Evolutionary conservation across 2,797 vertebrate species (phyloP).

Genomic region (Coranthus polyacanthus): DNA sequence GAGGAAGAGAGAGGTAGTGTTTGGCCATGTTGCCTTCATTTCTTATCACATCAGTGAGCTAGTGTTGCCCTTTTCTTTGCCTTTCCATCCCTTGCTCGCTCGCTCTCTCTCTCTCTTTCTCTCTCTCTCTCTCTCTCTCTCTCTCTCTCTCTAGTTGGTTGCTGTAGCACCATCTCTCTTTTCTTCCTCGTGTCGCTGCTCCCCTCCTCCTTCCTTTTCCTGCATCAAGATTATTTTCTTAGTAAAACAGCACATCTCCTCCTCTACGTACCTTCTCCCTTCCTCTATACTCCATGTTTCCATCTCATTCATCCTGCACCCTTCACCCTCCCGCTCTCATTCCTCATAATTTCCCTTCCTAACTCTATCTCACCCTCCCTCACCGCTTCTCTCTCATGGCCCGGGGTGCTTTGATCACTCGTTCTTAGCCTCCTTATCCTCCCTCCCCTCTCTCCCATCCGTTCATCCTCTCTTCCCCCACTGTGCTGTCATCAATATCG

Average conservation of each 20-base stretch:
- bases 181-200: not conserved
- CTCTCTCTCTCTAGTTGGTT: conserved; percentile 32
- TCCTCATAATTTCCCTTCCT: conserved; percentile 20
- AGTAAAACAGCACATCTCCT: conserved; percentile 36
- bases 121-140: no score
- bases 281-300: conserved; percentile 10
- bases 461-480: conserved; percentile 70
- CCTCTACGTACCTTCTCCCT: conserved; percentile 9
- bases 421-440: conserved; percentile 74
- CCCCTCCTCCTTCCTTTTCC: conserved; percentile 17
- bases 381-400: conserved; percentile 57
- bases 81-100: conserved; percentile 14
- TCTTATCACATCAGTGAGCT: conserved; percentile 70
- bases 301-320: conserved; percentile 28
- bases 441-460: conserved; percentile 60
- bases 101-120: no score
- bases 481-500: conserved; percentile 81
- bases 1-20: conserved; percentile 30
- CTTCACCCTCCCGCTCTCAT: conserved; percentile 16
- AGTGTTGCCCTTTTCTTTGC: conserved; percentile 62
- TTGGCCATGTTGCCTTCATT: conserved; percentile 64
- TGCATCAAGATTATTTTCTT: conserved; percentile 44
- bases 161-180: conserved; percentile 35
- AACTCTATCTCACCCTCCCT: conserved; percentile 34
- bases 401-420: conserved; percentile 77